Percentiles rank a stretch among this genome's conserved stretches.
Evolutionary conservation across 2,888 invertebrate species (phyloP).

Genomic region (Nemotelus pantherinus): DNA sequence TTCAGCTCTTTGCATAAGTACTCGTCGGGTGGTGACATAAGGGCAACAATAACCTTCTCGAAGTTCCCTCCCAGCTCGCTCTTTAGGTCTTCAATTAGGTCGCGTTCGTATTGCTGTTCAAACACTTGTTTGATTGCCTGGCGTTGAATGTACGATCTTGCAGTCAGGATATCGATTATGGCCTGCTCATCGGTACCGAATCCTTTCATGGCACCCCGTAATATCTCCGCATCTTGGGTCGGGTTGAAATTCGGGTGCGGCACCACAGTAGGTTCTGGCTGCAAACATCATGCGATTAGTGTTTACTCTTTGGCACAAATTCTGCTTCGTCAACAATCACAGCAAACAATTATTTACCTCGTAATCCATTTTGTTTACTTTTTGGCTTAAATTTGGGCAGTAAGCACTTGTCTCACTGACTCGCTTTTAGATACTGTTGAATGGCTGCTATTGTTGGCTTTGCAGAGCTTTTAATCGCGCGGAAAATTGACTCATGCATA

Average conservation of each 20-base stretch:
- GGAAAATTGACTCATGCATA: neutral
- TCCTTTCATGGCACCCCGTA: constrained; percentile 77
- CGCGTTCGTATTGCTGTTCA: constrained; percentile 68
- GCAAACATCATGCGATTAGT: neutral
- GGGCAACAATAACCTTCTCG: constrained; percentile 76
- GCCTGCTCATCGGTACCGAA: constrained; percentile 77
- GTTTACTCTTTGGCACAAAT: neutral
- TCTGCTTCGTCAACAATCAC: neutral
- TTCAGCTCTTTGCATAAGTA: constrained; percentile 78
- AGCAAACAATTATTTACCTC: constrained; percentile 15
- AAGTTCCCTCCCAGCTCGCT: constrained; percentile 79
- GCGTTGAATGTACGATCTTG: constrained; percentile 75
- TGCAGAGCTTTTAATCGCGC: neutral
- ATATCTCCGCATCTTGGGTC: constrained; percentile 70
- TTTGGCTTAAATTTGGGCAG: neutral
- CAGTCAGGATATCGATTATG: constrained; percentile 76
- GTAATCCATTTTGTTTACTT: constrained; percentile 39
- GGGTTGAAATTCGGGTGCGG: constrained; percentile 71
- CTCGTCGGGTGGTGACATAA: constrained; percentile 74
- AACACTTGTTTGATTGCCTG: constrained; percentile 74
- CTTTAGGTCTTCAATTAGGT: constrained; percentile 74
- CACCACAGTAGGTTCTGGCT: constrained; percentile 68
- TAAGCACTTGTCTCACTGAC: constrained; percentile 14
- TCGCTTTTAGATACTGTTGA: neutral
- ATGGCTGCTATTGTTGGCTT: neutral